Evolutionary conservation across 2,888 invertebrate species (phyloP).

Genomic region (Drosophila anceps): DNA sequence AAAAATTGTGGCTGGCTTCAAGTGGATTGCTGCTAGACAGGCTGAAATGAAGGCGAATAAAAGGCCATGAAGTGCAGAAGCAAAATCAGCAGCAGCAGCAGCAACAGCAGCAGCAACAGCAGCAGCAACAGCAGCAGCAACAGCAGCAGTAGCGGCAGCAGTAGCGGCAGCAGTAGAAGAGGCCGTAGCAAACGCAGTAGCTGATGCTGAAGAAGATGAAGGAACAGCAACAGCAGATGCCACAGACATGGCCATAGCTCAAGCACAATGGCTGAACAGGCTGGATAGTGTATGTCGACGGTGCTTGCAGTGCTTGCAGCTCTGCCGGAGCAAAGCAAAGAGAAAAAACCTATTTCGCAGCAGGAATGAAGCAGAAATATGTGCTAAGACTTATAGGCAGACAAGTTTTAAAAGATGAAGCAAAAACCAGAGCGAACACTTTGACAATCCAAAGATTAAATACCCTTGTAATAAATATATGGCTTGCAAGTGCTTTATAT

Average conservation of each 20-base stretch:
- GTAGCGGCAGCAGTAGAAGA: slow-evolving; percentile 4
- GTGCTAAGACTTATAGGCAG: slow-evolving; percentile 14
- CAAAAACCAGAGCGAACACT: not conserved
- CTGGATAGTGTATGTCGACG: slow-evolving; percentile 22
- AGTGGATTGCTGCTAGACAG: slow-evolving; percentile 75
- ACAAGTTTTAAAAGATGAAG: not conserved
- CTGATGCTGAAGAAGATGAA: slow-evolving; percentile 9
- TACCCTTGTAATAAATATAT: not conserved
- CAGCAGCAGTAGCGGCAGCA: not conserved
- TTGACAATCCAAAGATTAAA: slow-evolving; percentile 2
- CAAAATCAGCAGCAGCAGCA: slow-evolving; percentile 12
- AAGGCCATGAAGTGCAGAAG: slow-evolving; percentile 53
- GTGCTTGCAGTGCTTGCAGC: slow-evolving; percentile 24
- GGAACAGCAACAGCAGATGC: slow-evolving; percentile 29
- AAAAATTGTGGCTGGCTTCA: slow-evolving; percentile 76
- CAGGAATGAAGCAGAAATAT: slow-evolving; percentile 7
- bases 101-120: not conserved
- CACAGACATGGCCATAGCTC: slow-evolving; percentile 48
- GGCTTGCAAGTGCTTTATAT: not conserved
- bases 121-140: not conserved
- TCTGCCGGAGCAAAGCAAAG: slow-evolving; percentile 4
- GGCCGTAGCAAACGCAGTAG: not conserved
- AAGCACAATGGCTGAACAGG: slow-evolving; percentile 39
- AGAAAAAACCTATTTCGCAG: slow-evolving; percentile 11
- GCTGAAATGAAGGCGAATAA: slow-evolving; percentile 65